Evolutionary conservation across 2,888 invertebrate species (phyloP).

Genomic region (Noctua fimbriata): DNA sequence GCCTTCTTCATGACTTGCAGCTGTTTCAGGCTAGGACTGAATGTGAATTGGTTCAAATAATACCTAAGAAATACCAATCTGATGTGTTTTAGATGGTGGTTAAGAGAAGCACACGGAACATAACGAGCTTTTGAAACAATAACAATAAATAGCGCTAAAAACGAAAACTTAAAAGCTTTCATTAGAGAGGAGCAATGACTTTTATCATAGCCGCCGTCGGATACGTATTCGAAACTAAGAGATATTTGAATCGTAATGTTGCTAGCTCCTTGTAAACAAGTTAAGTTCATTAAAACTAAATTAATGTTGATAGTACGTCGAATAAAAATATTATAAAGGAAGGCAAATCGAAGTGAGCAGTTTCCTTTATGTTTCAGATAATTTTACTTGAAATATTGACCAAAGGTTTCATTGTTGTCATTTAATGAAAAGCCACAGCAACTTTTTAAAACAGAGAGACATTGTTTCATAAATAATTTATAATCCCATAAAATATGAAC

Average conservation of each 20-base stretch:
- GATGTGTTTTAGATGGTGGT: background rate
- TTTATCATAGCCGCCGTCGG: background rate
- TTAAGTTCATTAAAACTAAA: background rate
- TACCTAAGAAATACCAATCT: no score
- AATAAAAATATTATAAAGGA: background rate
- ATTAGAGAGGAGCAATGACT: constrained; percentile 13
- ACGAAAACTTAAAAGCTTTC: constrained; percentile 36
- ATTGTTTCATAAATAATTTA: background rate
- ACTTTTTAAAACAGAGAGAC: background rate
- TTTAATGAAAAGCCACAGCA: no score
- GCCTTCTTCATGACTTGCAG: no score
- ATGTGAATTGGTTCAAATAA: background rate
- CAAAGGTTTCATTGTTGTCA: no score
- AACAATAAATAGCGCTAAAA: constrained; percentile 30
- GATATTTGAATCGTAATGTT: constrained; percentile 1
- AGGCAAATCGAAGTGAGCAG: background rate
- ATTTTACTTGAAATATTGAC: background rate
- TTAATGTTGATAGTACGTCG: background rate
- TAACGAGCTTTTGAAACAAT: constrained; percentile 22
- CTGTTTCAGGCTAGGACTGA: no score
- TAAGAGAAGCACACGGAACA: background rate
- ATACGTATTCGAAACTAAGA: constrained; percentile 1
- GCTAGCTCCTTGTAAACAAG: background rate
- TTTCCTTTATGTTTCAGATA: background rate
- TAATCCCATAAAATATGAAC: background rate